Percentiles rank a stretch among this genome's conserved stretches.
Conservation (phyloP, 2,113 vertebrate genomes). For the Rhea pennata region DNA sequence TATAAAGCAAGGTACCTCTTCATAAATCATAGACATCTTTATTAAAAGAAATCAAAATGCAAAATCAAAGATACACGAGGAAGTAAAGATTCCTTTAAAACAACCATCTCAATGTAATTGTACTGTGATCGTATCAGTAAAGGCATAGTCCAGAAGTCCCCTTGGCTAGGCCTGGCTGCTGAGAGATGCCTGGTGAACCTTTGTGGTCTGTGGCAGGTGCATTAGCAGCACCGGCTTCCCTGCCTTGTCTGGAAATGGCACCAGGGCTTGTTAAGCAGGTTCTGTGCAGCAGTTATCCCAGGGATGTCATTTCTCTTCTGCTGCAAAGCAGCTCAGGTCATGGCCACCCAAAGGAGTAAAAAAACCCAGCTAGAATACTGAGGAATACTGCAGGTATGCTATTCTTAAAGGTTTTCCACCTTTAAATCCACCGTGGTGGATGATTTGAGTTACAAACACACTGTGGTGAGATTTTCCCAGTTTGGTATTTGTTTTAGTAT, state of each 20-base stretch:
- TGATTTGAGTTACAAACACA: background rate
- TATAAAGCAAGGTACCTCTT: background rate
- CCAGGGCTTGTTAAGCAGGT: background rate
- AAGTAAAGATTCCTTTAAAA: background rate
- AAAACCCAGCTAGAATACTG: background rate
- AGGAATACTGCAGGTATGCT: background rate
- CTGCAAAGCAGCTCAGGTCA: background rate
- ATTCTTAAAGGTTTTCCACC: background rate
- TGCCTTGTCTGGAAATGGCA: background rate
- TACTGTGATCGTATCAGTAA: background rate
- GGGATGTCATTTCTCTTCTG: background rate
- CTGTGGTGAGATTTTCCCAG: background rate
- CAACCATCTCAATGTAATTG: background rate
- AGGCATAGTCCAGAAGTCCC: background rate
- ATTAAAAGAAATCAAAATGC: background rate
- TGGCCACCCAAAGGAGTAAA: background rate
- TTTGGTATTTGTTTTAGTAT: background rate
- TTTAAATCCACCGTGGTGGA: background rate
- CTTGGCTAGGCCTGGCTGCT: background rate
- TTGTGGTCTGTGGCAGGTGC: accelerated
- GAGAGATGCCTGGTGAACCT: background rate
- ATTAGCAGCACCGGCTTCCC: background rate
- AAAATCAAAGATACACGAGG: background rate
- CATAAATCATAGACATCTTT: background rate
- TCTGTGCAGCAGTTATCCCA: background rate